A percentile compares a stretch with the other conserved stretches of the same genome.
Evolutionary conservation across 2,888 invertebrate genomes (phyloP).

Genomic region (Tetranychus truncatus): DNA sequence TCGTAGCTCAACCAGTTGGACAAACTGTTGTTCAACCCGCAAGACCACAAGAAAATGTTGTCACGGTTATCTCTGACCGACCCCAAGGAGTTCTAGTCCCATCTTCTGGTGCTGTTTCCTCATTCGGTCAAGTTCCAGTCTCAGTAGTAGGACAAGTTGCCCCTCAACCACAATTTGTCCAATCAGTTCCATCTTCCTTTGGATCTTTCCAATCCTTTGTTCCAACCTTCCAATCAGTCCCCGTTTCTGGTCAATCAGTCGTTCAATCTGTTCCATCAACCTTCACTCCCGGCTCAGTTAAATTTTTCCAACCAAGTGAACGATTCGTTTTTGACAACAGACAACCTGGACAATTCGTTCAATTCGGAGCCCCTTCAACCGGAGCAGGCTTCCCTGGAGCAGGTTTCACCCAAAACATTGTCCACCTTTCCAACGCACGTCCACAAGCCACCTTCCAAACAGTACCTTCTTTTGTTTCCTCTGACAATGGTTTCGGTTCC

Average conservation of each 20-base stretch:
- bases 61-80: not conserved
- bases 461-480: not conserved
- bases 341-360: not conserved
- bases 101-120: not conserved
- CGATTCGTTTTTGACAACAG: not conserved
- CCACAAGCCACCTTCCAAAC: not conserved
- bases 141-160: not conserved
- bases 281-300: not conserved
- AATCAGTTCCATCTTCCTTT: no score
- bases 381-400: not conserved
- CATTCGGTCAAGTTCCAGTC: not conserved
- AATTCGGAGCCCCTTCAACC: not conserved
- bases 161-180: not conserved
- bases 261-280: not conserved
- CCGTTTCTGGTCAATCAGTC: no score
- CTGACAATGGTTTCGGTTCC: not conserved
- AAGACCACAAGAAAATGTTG: not conserved
- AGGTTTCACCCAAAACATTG: not conserved
- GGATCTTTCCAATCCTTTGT: no score
- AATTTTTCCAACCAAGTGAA: not conserved
- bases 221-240: no score
- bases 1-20: no score
- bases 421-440: not conserved
- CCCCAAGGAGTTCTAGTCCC: not conserved
- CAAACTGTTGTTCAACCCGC: not conserved